phyloP scores from a whole-genome alignment of 2,888 invertebrate species.

The Chrysolina haemoptera region DNA sequence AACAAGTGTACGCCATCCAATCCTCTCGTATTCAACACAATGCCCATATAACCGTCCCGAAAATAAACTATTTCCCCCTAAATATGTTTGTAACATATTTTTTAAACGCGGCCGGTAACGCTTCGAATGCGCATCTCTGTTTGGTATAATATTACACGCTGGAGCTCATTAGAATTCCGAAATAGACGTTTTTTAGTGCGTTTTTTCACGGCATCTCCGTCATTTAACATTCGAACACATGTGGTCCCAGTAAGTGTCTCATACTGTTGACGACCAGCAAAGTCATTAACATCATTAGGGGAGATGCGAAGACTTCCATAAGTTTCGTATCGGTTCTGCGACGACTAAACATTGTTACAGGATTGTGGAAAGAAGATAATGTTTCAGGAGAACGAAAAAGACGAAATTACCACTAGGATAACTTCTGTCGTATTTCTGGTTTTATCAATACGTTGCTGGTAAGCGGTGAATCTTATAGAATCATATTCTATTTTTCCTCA shows the following conservation, averaged over 20 bases:
- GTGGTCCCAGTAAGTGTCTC: constrained; percentile 62
- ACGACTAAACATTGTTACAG: constrained; percentile 10
- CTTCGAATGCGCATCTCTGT: constrained; percentile 49
- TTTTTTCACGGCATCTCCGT: constrained; percentile 61
- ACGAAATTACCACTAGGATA: background rate
- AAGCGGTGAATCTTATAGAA: no score
- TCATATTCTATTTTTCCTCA: no score
- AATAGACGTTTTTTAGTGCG: constrained; percentile 60
- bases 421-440: background rate
- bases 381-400: background rate
- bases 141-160: constrained; percentile 60
- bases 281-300: constrained; percentile 60
- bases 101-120: constrained; percentile 40
- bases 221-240: constrained; percentile 66
- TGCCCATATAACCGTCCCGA: constrained; percentile 17
- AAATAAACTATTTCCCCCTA: constrained; percentile 37
- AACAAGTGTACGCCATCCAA: constrained; percentile 32
- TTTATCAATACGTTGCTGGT: no score
- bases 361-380: background rate
- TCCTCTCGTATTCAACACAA: constrained; percentile 23
- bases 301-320: constrained; percentile 45
- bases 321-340: constrained; percentile 32
- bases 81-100: constrained; percentile 45
- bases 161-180: constrained; percentile 63
- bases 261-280: constrained; percentile 57